Evolutionary conservation across 1,140 invertebrate species (phyloP), one percentile per base, ranked within the genome.

Genomic region (Aphelenchoides fujianensis): DNA sequence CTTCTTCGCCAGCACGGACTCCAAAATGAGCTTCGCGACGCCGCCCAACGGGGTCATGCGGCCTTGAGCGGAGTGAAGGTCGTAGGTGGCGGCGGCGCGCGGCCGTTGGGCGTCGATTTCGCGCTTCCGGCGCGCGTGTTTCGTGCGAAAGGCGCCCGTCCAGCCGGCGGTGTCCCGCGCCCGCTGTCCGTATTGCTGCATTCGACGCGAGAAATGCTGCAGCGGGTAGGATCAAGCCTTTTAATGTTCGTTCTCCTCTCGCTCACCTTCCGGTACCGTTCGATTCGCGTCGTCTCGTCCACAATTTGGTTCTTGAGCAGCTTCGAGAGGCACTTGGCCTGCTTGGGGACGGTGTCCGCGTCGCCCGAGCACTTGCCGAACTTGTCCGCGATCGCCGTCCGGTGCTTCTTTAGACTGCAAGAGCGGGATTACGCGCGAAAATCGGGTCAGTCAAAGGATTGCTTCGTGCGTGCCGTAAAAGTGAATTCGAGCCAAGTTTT

Each of bases 391-490:
- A 37, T 31, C 12, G 32, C 31, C 0, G 32, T 34, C 12, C 63
- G 63, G n/a, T 66, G 63, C n/a, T 37, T 34, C 7, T 66, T 66
- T n/a, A 66, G 63, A 27, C 63, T 66, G n/a, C n/a, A n/a, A n/a
- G n/a, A n/a, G n/a, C n/a, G n/a, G n/a, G n/a, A n/a, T n/a, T n/a
- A n/a, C n/a, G n/a, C n/a, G n/a, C n/a, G n/a, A n/a, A n/a, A n/a
- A n/a, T n/a, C n/a, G n/a, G n/a, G n/a, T n/a, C n/a, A n/a, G n/a
- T n/a, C n/a, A n/a, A n/a, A n/a, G n/a, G n/a, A n/a, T n/a, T n/a
- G n/a, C n/a, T n/a, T n/a, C n/a, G n/a, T n/a, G n/a, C n/a, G n/a
- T n/a, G n/a, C n/a, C n/a, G n/a, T n/a, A n/a, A n/a, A n/a, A n/a
- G n/a, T n/a, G n/a, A n/a, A n/a, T n/a, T n/a, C n/a, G n/a, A n/a